Evolutionary conservation across 2,888 invertebrate genomes (phyloP), one percentile per base, ranked within the genome.

Genomic region (Napeogenes inachia): DNA sequence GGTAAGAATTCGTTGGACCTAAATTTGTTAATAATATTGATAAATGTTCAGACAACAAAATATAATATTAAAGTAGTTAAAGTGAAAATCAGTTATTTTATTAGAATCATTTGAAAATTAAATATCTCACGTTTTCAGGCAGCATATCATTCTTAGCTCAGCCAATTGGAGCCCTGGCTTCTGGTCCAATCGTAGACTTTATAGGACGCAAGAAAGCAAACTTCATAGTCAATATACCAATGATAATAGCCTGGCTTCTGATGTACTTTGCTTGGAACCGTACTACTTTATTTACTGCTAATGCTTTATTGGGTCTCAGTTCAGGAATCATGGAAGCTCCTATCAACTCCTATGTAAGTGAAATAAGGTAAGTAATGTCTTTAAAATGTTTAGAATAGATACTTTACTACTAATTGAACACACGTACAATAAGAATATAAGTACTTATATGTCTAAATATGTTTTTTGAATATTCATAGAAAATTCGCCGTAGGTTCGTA

Each of bases 241-340:
- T 91, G 70, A 73, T 92, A 3, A 66, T 88, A 2, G 92, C 91
- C 0, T 93, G 92, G 92, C 77, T 89, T 50, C 76, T 92, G n/a
- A 82, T 92, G 75, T 88, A 91, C 75, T 87, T 82, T 64, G 82
- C 91, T 0, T 84, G 82, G 75, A 84, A 91, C 54, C 70, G 90
- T 0, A 80, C 87, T 0, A 76, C 82, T 1, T 76, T 92, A 32
- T 92, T 91, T 73, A 72, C 85, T 4, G 91, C 91, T 0, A 91
- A 86, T 53, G 86, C 86, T 3, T 73, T 92, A 10, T 77, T 92
- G 47, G 93, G 92, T 0, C 68, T 92, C 1, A 92, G 92, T 0
- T 88, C 91, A 8, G 92, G 92, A 0, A 83, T 92, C 38, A 92
- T 92, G 92, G 92, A 92, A 70, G 92, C 92, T 0, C 92, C 92